Base-by-base conservation (phyloP, 2,113 vertebrate species). In the Carettochelys insculpta region DNA sequence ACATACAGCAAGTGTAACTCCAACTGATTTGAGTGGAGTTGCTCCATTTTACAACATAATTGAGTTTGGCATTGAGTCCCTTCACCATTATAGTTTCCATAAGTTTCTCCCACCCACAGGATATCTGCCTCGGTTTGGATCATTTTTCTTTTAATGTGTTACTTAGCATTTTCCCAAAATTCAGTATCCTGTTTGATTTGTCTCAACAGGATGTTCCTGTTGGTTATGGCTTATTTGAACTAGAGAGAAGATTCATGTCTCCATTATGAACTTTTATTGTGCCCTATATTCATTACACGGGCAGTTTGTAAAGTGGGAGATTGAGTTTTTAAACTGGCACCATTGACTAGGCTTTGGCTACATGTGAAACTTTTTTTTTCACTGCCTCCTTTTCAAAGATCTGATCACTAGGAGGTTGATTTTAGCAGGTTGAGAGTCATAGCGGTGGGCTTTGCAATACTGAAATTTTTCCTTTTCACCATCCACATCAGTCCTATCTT, bases 331-430 rank as follows among this genome's bases (percentile, higher is more conserved):
- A 31, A 73, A 48, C 3, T 54, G 29, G 22, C 65, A 16, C 3
- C 24, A 11, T 77, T 45, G 31, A n/a, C 29, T 51, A 41, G 13
- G 4, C 0, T 0, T 34, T 1, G 0, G 12, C 56, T 51, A 77
- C 20, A 82, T 48, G 20, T 13, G 68, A 65, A 65, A 53, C n/a
- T n/a, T n/a, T 20, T 2, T 2, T 12, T 84, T 29, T 50, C 51
- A 68, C 51, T 24, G 73, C 65, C n/a, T 58, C 65, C 5, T 5
- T 45, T 82, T 77, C 53, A 13, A 6, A 25, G 5, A 8, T 77
- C 8, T 27, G n/a, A 31, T 14, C 31, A n/a, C 31, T 61, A n/a
- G 58, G 31, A 34, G 3, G 29, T 52, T 31, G 77, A 19, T 25
- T 29, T 3, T 71, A 41, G 19, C 53, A 38, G 27, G n/a, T 71